phyloP scores from a whole-genome alignment of 2,113 vertebrate species.

The Xerus inauris region DNA sequence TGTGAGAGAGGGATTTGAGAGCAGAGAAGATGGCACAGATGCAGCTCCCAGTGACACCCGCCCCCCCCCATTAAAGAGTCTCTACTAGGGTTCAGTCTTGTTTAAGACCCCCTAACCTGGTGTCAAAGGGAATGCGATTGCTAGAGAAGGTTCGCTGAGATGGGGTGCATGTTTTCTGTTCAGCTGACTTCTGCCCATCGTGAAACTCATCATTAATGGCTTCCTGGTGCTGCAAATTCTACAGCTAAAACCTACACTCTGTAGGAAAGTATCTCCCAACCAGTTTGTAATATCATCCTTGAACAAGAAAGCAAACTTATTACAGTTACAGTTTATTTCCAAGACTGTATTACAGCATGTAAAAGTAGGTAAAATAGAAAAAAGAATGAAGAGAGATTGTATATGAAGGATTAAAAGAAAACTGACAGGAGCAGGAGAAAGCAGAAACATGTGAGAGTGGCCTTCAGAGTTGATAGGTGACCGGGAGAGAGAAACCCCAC shows the following conservation, averaged over 20 bases:
- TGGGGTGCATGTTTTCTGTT: neutral
- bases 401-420: neutral
- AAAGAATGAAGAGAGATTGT: neutral
- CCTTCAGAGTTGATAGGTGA: neutral
- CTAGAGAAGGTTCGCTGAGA: neutral
- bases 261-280: neutral
- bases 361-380: neutral
- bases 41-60: neutral
- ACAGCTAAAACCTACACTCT: neutral
- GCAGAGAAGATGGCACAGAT: neutral
- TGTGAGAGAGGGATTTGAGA: neutral
- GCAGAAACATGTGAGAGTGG: neutral
- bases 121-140: neutral
- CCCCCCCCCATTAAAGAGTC: neutral
- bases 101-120: neutral
- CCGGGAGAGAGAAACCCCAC: neutral
- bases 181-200: neutral
- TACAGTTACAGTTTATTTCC: neutral
- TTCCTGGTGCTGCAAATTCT: neutral
- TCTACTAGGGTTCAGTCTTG: neutral
- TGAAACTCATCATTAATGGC: too few species aligned
- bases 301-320: neutral
- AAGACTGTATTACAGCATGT: neutral
- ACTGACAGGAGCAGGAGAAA: neutral
- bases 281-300: neutral